Conservation (phyloP, 2,113 vertebrate species). For the Ophiodon elongatus region DNA sequence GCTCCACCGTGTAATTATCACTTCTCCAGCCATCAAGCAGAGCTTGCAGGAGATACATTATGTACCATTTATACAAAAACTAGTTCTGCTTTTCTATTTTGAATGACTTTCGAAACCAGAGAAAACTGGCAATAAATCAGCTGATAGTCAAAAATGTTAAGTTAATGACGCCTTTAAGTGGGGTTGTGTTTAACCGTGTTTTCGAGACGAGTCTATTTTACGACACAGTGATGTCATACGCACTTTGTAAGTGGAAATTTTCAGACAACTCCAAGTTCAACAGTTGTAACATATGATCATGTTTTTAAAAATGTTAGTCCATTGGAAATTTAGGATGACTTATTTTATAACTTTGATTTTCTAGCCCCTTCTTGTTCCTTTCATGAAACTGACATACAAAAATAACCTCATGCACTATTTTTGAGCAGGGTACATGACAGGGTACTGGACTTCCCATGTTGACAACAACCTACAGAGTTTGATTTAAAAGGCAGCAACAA, state of each 20-base stretch:
- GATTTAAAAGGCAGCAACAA: background rate
- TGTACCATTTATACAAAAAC: background rate
- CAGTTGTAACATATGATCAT: background rate
- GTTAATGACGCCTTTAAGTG: background rate
- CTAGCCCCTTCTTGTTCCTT: background rate
- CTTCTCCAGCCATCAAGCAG: background rate
- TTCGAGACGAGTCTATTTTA: background rate
- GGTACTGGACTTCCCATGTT: background rate
- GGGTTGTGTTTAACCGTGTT: background rate
- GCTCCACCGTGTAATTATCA: background rate
- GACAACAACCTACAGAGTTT: background rate
- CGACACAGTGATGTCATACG: background rate
- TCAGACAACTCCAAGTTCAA: background rate
- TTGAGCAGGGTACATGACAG: constrained; percentile 9
- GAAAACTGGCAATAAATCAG: constrained; percentile 6
- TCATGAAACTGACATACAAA: background rate
- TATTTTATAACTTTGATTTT: background rate
- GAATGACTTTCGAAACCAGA: background rate
- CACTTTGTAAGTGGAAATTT: background rate
- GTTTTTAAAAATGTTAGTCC: background rate
- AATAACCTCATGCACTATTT: background rate
- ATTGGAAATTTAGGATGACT: background rate
- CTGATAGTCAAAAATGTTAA: background rate
- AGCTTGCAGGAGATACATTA: background rate
- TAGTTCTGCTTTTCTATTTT: constrained; percentile 9